Base-by-base conservation (phyloP, 2,797 vertebrate genomes). In the Amblyraja radiata region DNA sequence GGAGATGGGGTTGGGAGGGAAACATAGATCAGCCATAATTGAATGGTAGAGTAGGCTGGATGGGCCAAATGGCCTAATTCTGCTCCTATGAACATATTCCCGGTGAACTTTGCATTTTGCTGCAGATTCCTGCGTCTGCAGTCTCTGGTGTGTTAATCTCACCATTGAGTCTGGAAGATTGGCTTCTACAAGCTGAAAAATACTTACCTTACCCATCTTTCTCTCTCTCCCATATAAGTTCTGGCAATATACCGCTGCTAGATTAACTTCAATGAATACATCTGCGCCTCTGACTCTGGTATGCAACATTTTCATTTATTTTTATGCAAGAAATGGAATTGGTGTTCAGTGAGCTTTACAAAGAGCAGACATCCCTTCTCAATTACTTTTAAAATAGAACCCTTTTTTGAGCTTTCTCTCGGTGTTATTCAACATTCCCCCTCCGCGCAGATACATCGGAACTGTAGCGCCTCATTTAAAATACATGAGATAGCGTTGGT, bases 381-480 rank as follows among this genome's bases (percentile, higher is more conserved):
- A 68, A 88, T 54, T 76, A n/a, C 23, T 74, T 90, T 74, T 6
- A 74, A 91, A 91, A 14, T 25, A 46, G 39, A 74, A 74, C 39
- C 21, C 36, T 73, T 90, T 71, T 11, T 54, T 8, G 0, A 32
- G 36, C 39, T 8, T 81, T 9, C 80, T 93, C 88, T 95, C 94
- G 93, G 94, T 94, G 93, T 90, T 14, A 13, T 95, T 94, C 95
- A 95, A 95, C 90, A 92, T 92, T 23, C 13, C 0, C 8, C 36
- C 71, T 68, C 54, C 90, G 16, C 23, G 28, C 46, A 58, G 28
- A 58, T 92, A 71, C 71, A 54, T 16, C 6, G 1, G 68, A 54
- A 92, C 73, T 76, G 90, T 23, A 92, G 25, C 36, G 25, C 90
- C 73, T 92, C 39, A 92, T 92, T 92, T 92, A 92, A 92, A 92